These are phyloP conservation scores for Acanthosepion esculentum DNA, from an alignment of 2,888 invertebrate species.

Conservation along the genomic window DNA sequence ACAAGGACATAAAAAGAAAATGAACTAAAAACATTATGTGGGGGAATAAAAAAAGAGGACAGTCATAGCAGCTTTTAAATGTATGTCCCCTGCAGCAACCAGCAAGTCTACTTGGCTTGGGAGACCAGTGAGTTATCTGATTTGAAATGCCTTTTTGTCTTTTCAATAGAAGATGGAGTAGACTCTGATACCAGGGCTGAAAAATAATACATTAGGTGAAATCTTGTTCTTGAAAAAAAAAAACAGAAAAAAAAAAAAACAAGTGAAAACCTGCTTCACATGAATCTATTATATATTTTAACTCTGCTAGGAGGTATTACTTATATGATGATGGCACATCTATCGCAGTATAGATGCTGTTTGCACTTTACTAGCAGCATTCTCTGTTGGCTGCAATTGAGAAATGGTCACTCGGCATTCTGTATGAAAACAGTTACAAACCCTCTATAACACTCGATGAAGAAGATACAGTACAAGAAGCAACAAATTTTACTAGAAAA, in stretches of 20 bases:
- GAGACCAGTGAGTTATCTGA: constrained; percentile 21
- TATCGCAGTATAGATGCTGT: background rate
- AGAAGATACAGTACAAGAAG: constrained; percentile 4
- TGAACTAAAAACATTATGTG: background rate
- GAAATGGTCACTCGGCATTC: constrained; percentile 2
- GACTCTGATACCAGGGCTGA: background rate
- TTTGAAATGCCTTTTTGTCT: background rate
- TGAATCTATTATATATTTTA: constrained; percentile 12
- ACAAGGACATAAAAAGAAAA: background rate
- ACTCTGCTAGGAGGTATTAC: background rate
- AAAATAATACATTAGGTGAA: constrained; percentile 23
- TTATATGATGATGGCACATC: background rate
- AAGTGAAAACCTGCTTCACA: background rate
- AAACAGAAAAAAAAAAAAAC: background rate
- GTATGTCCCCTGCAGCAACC: background rate
- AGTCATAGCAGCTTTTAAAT: constrained; percentile 8
- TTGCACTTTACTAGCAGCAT: constrained; percentile 1
- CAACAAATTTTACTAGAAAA: background rate
- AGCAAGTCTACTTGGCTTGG: constrained; percentile 33
- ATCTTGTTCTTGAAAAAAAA: background rate
- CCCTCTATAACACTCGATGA: background rate
- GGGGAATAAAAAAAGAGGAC: background rate
- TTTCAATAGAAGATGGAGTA: constrained; percentile 21
- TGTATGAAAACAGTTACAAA: constrained; percentile 17
- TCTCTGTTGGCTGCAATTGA: background rate